Conservation (phyloP, 2,888 invertebrate genomes). For the Polydrusus cervinus region DNA sequence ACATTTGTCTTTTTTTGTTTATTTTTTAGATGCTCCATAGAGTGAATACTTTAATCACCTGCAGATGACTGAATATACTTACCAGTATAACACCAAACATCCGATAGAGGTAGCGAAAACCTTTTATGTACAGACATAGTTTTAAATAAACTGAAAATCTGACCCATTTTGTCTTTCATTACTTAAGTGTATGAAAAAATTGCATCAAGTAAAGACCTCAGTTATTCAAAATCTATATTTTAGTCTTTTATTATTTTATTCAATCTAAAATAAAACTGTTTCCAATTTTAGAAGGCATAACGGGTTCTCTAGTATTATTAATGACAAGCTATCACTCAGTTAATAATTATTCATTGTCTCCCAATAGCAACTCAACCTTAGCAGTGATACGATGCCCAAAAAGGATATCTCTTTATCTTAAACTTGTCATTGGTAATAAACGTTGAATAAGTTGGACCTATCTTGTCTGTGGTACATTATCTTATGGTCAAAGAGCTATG, state of each 20-base stretch:
- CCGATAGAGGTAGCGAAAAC: too few species aligned
- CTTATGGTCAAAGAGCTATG: slow-evolving; percentile 5
- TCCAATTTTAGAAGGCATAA: background rate
- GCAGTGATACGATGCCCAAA: slow-evolving; percentile 35
- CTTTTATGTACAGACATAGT: too few species aligned
- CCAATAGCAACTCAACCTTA: slow-evolving; percentile 31
- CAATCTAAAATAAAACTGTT: background rate
- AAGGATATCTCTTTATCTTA: slow-evolving; percentile 43
- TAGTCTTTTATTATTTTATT: background rate
- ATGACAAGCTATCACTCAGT: slow-evolving; percentile 18
- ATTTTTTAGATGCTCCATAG: too few species aligned
- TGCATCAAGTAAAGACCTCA: too few species aligned
- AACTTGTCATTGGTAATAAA: slow-evolving; percentile 44
- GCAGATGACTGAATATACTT: too few species aligned
- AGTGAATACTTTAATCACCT: too few species aligned
- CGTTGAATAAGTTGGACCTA: slow-evolving; percentile 8
- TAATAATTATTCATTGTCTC: slow-evolving; percentile 44
- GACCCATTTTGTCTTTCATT: too few species aligned
- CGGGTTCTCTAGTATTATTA: slow-evolving; percentile 28
- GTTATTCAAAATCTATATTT: too few species aligned
- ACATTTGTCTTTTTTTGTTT: too few species aligned
- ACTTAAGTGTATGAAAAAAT: too few species aligned
- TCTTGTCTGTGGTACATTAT: slow-evolving; percentile 24
- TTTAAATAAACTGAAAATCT: too few species aligned
- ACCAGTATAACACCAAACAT: too few species aligned